A percentile compares a stretch with the other conserved stretches of the same genome.
Evolutionary conservation across 2,888 invertebrate genomes (phyloP).

Genomic region (Tubulanus polymorphus): DNA sequence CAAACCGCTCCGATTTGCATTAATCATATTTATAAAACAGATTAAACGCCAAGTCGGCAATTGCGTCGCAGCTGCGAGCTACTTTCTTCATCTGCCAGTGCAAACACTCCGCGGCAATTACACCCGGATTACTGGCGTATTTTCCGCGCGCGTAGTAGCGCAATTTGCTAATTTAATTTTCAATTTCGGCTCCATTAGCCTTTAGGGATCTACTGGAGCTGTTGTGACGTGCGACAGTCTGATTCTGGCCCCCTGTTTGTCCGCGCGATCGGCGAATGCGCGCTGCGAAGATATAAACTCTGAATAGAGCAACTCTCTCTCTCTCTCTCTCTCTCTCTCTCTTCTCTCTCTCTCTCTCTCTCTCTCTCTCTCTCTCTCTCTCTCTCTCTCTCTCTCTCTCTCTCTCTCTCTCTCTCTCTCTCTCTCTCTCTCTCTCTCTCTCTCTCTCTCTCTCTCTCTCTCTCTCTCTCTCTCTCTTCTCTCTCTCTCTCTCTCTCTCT

Average conservation of each 20-base stretch:
- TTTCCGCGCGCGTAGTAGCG: conserved; percentile 34
- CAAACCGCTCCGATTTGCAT: neutral
- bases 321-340: no score
- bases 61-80: neutral
- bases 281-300: no score
- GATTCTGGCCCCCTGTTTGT: no score
- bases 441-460: no score
- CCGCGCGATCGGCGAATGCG: no score
- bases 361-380: conserved; percentile 11
- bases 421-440: no score
- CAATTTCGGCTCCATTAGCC: conserved; percentile 48
- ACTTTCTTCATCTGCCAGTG: neutral
- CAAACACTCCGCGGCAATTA: conserved; percentile 1
- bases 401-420: no score
- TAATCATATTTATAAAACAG: conserved; percentile 2
- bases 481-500: neutral
- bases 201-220: conserved; percentile 26
- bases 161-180: conserved; percentile 52
- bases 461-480: no score
- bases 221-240: no score
- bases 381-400: conserved; percentile 9
- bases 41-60: neutral
- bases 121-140: conserved; percentile 25
- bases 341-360: neutral
- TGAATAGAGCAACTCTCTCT: no score